Evolutionary conservation across 1,140 invertebrate species (phyloP), one percentile per base, ranked within the genome.

Genomic region (Chelonus insularis): DNA sequence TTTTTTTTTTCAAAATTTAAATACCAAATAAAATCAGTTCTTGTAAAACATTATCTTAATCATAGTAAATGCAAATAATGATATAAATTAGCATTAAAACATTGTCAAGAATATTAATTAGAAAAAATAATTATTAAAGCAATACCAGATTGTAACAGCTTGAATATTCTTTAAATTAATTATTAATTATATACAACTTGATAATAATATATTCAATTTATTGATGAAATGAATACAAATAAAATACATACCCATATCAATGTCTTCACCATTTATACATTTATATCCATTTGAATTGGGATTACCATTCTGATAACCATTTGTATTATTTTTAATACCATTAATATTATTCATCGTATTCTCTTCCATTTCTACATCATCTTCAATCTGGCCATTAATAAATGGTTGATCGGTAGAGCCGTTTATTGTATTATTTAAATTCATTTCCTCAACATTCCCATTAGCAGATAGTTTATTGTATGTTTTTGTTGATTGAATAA

Each of bases 401-500:
- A 80, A 75, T 58, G 77, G 72, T 34, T 77, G 74, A 14, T 79
- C 73, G 1, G 67, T 67, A 61, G 72, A 74, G 6, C 76, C 77
- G 21, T 81, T 81, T 18, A 80, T 69, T 11, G 72, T 57, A 48
- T 78, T 80, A 66, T 73, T 80, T 45, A 78, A 66, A 59, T 80
- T 80, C 73, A 77, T 82, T 39, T 78, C 78, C 55, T 82, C 82
- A 50, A 79, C 81, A 57, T 80, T 84, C 50, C 78, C 75, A 29
- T 80, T 81, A 29, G 73, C 57, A 63, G 75, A 72, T 55, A 81
- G 75, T 73, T 83, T 84, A 43, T 78, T 82, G 73, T 85, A 87
- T 55, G 82, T 78, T 81, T 90, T 89, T 45, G 88, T 89, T 57
- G 88, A 89, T 75, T 90, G 88, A 72, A 90, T 89, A 37, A 90